phyloP scores from a whole-genome alignment of 2,888 invertebrate genomes.

The Lasioglossum malachurum region DNA sequence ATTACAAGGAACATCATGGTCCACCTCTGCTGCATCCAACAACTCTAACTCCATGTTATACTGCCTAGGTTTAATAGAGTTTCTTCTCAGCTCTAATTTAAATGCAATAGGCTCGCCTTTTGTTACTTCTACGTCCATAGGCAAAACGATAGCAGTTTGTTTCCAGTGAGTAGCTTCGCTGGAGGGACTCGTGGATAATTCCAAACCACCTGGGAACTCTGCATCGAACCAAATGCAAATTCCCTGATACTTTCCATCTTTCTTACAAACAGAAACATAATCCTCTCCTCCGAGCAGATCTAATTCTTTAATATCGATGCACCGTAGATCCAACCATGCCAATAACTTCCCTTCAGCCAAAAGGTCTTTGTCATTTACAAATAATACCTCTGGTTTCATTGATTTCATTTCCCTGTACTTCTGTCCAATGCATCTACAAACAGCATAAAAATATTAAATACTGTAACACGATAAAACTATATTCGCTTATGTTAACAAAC shows the following conservation, averaged over 20 bases:
- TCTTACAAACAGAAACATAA: slow-evolving; percentile 85
- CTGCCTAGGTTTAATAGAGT: slow-evolving; percentile 85
- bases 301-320: slow-evolving; percentile 87
- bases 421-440: slow-evolving; percentile 85
- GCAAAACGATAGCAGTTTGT: slow-evolving; percentile 91
- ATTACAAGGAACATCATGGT: slow-evolving; percentile 92
- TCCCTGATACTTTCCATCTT: slow-evolving; percentile 89
- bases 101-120: slow-evolving; percentile 89
- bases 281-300: slow-evolving; percentile 87
- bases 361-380: slow-evolving; percentile 87
- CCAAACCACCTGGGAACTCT: slow-evolving; percentile 87
- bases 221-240: slow-evolving; percentile 94
- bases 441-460: slow-evolving; percentile 4
- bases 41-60: slow-evolving; percentile 90
- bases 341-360: slow-evolving; percentile 89
- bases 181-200: slow-evolving; percentile 87
- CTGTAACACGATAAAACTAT: not conserved
- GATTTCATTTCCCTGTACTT: slow-evolving; percentile 88
- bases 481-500: not conserved
- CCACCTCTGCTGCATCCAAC: slow-evolving; percentile 89
- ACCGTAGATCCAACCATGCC: slow-evolving; percentile 89
- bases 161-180: slow-evolving; percentile 90
- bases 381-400: slow-evolving; percentile 89
- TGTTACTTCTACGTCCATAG: slow-evolving; percentile 87
- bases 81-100: slow-evolving; percentile 88